A percentile compares a stretch with the other conserved stretches of the same genome.
Conservation (phyloP, 2,113 vertebrate species). For the Uria lomvia region DNA sequence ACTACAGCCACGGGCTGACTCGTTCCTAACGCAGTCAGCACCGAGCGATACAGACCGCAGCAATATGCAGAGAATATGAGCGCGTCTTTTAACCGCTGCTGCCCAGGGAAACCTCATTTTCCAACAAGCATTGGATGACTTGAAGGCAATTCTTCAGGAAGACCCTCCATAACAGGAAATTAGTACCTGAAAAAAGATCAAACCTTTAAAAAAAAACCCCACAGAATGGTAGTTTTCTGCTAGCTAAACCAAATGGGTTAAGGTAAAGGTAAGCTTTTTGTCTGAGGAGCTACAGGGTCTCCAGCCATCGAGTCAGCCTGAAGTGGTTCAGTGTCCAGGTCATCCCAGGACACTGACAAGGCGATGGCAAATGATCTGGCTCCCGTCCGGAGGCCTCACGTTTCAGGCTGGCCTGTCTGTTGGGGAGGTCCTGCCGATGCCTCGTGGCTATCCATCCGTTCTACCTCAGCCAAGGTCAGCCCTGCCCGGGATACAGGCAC, state of each 20-base stretch:
- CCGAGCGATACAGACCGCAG: not conserved
- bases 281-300: not conserved
- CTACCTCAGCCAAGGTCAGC: slow-evolving; percentile 32
- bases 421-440: not conserved
- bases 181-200: not conserved
- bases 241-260: not conserved
- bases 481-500: not conserved
- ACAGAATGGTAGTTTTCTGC: not conserved
- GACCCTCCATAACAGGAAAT: not conserved
- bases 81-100: not conserved
- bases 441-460: not conserved
- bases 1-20: not conserved
- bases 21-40: not conserved
- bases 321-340: slow-evolving; percentile 1
- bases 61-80: not conserved
- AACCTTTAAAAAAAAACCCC: not conserved
- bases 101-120: not conserved
- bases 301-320: not conserved
- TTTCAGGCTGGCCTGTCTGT: slow-evolving; percentile 17
- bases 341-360: slow-evolving; percentile 38
- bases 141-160: not conserved
- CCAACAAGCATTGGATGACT: not conserved
- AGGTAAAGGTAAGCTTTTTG: not conserved
- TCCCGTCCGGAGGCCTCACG: not conserved
- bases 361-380: not conserved